These are phyloP conservation scores for Trichomalopsis sarcophagae DNA, from an alignment of 1,140 invertebrate species.

Conservation along the genomic window DNA sequence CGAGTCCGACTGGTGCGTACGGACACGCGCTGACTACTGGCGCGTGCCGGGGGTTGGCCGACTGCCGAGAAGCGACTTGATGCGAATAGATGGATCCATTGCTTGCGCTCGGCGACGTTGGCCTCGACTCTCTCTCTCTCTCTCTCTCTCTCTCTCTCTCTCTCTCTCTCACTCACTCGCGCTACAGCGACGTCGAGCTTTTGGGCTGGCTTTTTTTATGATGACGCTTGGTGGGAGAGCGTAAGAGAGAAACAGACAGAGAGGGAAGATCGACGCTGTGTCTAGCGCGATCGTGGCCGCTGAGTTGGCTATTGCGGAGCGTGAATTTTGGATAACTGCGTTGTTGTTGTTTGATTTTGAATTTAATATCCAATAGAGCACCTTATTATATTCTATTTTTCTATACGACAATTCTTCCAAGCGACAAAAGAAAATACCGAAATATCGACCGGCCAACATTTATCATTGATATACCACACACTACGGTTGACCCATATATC, in stretches of 20 bases:
- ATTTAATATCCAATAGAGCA: no score
- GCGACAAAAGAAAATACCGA: neutral
- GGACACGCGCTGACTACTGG: constrained; percentile 3
- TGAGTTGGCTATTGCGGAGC: neutral
- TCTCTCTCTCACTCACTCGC: neutral
- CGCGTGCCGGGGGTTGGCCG: constrained; percentile 1
- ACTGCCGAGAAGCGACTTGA: constrained; percentile 3
- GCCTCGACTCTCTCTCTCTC: neutral
- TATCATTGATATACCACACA: neutral
- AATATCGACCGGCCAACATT: neutral
- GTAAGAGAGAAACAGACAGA: neutral
- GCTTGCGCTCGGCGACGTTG: neutral
- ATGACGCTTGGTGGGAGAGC: neutral
- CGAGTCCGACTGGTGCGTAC: neutral
- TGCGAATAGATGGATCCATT: constrained; percentile 1
- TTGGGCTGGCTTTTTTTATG: neutral
- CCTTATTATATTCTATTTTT: no score
- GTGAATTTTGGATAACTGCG: neutral
- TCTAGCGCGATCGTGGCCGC: neutral
- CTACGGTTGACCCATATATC: neutral
- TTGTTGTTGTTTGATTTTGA: no score
- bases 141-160: neutral
- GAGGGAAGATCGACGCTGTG: constrained; percentile 1
- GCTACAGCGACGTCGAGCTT: neutral
- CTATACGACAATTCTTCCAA: no score